Base-by-base conservation (phyloP, 1,140 invertebrate genomes). In the Drosophila littoralis region DNA sequence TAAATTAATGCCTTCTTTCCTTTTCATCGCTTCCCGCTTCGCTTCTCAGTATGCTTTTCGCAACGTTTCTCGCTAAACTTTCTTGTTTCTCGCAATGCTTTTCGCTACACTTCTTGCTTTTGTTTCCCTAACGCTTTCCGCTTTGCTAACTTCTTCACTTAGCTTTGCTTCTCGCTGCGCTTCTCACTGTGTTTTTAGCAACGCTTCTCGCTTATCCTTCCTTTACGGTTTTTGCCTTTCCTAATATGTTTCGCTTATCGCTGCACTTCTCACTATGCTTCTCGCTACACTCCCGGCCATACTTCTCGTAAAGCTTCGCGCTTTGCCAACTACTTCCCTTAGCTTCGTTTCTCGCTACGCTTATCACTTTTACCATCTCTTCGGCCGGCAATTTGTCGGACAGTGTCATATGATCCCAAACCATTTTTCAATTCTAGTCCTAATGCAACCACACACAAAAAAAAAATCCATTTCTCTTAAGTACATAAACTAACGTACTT, bases 381-480 rank as follows among this genome's bases (percentile, higher is more conserved):
- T 43, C 6, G n/a, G 10, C 35, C 13, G 5, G 7, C n/a, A 48
- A 35, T 60, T 36, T 35, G 15, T 46, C 13, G 58, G 32, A 15
- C 43, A 48, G 43, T 48, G 59, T 61, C 43, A 50, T 28, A 15
- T 46, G 6, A 15, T 9, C 59, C 15, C 22, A 28, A 28, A 28
- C 22, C 5, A 28, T 28, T 28, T 28, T 28, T 28, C 22, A 28
- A 5, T 40, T 57, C 52, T 55, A 17, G 22, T 28, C 17, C 36
- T 52, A 52, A 15, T 52, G 50, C 50, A 52, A 52, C 50, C 50
- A 52, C 40, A 42, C 15, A 70, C 67, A 81, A 55, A 81, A 83
- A 85, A 85, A 79, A 70, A 78, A 45, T 40, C 43, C 35, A 15
- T 33, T 43, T 54, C 42, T 36, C 83, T 88, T 86, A 86, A 63